Conservation (phyloP, 2,113 vertebrate species). For the Morphnarchus princeps region DNA sequence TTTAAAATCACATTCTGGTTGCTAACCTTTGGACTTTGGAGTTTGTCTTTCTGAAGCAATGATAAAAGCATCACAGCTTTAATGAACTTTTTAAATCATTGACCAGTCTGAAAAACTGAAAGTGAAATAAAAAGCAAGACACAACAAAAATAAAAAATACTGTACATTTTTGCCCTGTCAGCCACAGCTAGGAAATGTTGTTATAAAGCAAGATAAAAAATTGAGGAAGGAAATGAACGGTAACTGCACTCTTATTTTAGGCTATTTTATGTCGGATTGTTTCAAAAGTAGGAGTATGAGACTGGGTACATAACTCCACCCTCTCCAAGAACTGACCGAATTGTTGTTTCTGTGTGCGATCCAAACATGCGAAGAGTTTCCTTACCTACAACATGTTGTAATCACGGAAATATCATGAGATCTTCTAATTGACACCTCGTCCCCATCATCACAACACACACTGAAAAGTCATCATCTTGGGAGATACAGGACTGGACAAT, state of each 20-base stretch:
- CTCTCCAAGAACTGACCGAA: background rate
- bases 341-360: background rate
- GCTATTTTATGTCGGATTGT: background rate
- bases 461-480: background rate
- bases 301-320: background rate
- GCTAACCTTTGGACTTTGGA: background rate
- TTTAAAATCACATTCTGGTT: background rate
- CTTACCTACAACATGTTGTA: background rate
- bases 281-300: background rate
- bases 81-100: background rate
- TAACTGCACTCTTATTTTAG: background rate
- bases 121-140: background rate
- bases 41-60: background rate
- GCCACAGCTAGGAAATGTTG: background rate
- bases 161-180: background rate
- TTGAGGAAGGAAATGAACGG: background rate
- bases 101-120: background rate
- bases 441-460: accelerated
- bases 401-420: background rate
- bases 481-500: background rate
- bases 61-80: background rate
- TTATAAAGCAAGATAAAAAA: background rate
- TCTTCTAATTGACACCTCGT: background rate
- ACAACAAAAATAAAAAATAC: background rate
- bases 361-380: background rate